phyloP scores from a whole-genome alignment of 2,113 vertebrate genomes.

The Bos javanicus region DNA sequence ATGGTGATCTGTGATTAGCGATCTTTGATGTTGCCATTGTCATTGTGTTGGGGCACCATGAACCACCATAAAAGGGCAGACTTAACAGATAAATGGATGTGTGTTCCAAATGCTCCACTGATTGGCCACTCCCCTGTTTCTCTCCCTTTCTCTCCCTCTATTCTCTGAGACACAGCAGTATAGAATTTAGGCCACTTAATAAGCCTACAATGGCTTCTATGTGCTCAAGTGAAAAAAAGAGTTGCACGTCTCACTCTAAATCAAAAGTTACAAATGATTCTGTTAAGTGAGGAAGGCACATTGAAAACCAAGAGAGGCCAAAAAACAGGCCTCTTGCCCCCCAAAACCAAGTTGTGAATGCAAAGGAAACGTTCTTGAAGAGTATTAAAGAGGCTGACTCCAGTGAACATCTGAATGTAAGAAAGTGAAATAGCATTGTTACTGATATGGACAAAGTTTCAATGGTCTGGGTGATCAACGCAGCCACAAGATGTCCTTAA shows the following conservation, averaged over 20 bases:
- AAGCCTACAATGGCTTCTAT: neutral
- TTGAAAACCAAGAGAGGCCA: neutral
- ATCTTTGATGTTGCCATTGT: neutral
- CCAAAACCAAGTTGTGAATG: neutral
- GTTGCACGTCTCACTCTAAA: neutral
- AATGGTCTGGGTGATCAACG: neutral
- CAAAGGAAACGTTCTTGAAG: neutral
- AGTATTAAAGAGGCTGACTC: neutral
- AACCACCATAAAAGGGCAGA: neutral
- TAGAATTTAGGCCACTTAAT: neutral
- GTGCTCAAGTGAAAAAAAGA: neutral
- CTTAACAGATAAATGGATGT: neutral
- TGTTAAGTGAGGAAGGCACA: neutral
- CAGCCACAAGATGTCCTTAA: neutral
- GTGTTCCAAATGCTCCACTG: neutral
- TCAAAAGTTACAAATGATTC: neutral
- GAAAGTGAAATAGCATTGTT: neutral
- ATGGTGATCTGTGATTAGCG: neutral
- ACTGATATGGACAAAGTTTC: neutral
- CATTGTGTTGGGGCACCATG: neutral
- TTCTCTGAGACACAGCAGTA: neutral
- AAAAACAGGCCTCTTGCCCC: neutral
- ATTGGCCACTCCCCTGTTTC: neutral
- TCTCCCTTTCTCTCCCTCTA: neutral
- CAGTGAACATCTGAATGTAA: neutral